Conservation (phyloP, 2,888 invertebrate genomes). For the Epistrophella euchroma region DNA sequence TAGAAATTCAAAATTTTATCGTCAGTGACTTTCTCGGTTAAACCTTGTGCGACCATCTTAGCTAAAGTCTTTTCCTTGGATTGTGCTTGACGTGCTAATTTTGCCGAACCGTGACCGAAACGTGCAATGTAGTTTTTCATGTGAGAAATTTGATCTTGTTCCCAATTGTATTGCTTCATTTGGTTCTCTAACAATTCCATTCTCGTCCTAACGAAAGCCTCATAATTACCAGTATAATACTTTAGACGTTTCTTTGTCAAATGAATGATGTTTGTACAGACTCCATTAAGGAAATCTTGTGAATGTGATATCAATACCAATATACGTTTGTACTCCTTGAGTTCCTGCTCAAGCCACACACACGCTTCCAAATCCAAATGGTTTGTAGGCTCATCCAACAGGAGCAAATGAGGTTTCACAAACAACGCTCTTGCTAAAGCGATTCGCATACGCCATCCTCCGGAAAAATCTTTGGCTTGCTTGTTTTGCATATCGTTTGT, state of each 20-base stretch:
- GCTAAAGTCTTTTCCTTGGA: constrained; percentile 99
- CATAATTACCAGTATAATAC: constrained; percentile 98
- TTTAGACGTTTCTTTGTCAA: constrained; percentile 96
- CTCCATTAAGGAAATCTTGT: constrained; percentile 99
- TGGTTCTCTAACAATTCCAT: constrained; percentile 98
- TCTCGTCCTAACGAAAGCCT: constrained; percentile 96
- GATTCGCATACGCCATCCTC: constrained; percentile 99
- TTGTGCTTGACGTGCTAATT: constrained; percentile 99
- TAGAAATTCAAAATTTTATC: constrained; percentile 97
- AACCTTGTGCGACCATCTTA: constrained; percentile 99
- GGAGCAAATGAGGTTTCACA: constrained; percentile 97
- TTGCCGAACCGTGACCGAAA: constrained; percentile 99
- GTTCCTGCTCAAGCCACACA: constrained; percentile 99
- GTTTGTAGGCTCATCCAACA: constrained; percentile 99
- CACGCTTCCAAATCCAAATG: constrained; percentile 99
- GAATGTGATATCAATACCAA: constrained; percentile 99
- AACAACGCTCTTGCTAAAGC: constrained; percentile 98
- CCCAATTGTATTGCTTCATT: constrained; percentile 99
- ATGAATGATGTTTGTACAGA: constrained; percentile 98
- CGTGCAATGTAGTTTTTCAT: constrained; percentile 99
- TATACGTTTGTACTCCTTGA: constrained; percentile 98
- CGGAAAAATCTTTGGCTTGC: constrained; percentile 94
- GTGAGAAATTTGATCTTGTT: constrained; percentile 99
- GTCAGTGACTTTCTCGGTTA: constrained; percentile 96
- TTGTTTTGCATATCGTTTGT: constrained; percentile 93